phyloP scores from a whole-genome alignment of 2,888 invertebrate genomes.

The Leptopilina drosophilae region DNA sequence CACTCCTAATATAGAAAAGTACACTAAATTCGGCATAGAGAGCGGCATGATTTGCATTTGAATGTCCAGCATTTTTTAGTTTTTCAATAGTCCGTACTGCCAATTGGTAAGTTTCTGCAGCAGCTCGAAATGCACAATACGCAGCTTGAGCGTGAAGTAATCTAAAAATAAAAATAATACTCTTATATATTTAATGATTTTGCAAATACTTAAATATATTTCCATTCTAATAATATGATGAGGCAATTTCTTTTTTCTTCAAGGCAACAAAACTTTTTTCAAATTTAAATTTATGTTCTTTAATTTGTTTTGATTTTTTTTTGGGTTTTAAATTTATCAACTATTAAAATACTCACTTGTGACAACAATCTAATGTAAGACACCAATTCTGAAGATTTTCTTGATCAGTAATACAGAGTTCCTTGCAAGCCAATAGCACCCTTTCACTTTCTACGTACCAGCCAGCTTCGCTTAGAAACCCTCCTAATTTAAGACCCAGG shows the following conservation, averaged over 20 bases:
- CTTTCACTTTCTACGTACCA: constrained; percentile 89
- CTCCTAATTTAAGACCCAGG: constrained; percentile 78
- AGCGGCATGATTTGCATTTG: constrained; percentile 79
- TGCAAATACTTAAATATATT: constrained; percentile 47
- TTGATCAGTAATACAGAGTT: constrained; percentile 80
- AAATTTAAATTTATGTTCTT: too few species aligned
- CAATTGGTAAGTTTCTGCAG: constrained; percentile 84
- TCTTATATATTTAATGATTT: neutral
- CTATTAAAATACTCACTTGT: constrained; percentile 82
- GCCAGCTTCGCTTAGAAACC: constrained; percentile 92
- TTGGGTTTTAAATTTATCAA: neutral
- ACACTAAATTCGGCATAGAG: constrained; percentile 90
- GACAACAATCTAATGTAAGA: constrained; percentile 89
- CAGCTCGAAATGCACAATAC: constrained; percentile 88
- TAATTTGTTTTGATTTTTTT: too few species aligned
- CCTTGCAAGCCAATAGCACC: constrained; percentile 84
- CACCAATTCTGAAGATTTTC: constrained; percentile 81
- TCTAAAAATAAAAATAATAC: constrained; percentile 78
- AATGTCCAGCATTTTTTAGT: constrained; percentile 75
- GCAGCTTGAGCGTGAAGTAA: constrained; percentile 90
- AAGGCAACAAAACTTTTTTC: too few species aligned
- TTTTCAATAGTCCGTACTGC: constrained; percentile 79
- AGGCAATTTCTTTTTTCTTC: neutral
- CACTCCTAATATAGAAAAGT: constrained; percentile 89
- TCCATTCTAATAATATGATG: neutral